Evolutionary conservation across 2,888 invertebrate genomes (phyloP).

Genomic region (Dasysyrphus tricinctus): DNA sequence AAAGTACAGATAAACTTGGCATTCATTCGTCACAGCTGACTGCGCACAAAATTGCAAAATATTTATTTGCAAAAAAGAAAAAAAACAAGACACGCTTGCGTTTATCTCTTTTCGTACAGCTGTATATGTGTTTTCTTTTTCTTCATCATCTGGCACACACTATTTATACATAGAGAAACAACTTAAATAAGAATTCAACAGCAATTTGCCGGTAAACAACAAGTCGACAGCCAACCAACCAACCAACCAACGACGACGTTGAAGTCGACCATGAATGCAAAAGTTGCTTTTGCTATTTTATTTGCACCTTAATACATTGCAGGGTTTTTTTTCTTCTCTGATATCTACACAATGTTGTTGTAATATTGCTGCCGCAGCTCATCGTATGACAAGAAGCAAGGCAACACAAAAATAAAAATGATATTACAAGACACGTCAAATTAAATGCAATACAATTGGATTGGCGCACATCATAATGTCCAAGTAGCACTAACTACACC

Average conservation of each 20-base stretch:
- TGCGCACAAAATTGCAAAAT: conserved; percentile 69
- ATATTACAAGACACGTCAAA: conserved; percentile 62
- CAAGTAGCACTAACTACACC: neutral
- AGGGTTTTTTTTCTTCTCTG: neutral
- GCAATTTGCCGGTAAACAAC: conserved; percentile 64
- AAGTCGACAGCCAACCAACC: conserved; percentile 25
- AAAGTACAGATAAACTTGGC: conserved; percentile 70
- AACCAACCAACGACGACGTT: conserved; percentile 9
- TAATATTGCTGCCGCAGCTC: conserved; percentile 31
- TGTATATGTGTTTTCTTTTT: conserved; percentile 32
- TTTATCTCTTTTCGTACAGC: conserved; percentile 6
- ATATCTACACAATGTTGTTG: conserved; percentile 8
- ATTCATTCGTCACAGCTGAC: conserved; percentile 75
- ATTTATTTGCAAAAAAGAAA: conserved; percentile 5
- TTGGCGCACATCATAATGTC: conserved; percentile 45
- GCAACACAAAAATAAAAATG: conserved; percentile 29
- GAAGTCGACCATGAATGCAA: conserved; percentile 64
- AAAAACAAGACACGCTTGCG: conserved; percentile 27
- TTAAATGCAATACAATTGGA: conserved; percentile 68
- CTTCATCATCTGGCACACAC: conserved; percentile 28
- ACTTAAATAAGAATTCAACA: conserved; percentile 54
- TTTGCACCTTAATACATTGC: conserved; percentile 9
- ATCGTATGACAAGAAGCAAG: conserved; percentile 58
- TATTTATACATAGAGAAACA: conserved; percentile 4
- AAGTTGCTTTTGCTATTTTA: conserved; percentile 44